Conservation (phyloP, 2,797 vertebrate genomes). For the Crenuchus spilurus region DNA sequence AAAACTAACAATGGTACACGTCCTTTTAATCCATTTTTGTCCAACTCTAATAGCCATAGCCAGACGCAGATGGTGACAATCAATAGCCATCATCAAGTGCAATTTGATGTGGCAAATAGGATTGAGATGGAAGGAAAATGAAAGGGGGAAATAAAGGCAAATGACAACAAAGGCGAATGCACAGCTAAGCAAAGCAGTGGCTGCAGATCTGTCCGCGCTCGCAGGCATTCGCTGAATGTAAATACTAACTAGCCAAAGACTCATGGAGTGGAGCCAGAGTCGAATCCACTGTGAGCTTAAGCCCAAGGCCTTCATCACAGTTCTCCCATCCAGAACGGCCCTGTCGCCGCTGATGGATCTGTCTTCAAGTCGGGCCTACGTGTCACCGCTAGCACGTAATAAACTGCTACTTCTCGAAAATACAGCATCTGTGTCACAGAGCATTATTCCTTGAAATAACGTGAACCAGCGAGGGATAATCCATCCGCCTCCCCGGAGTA, state of each 20-base stretch:
- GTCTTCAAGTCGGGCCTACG: slow-evolving; percentile 48
- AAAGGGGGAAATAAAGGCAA: slow-evolving; percentile 33
- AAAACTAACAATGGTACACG: background rate
- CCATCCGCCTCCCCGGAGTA: background rate
- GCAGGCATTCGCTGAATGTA: slow-evolving; percentile 7
- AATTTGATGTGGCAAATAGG: slow-evolving; percentile 38
- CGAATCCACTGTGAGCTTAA: slow-evolving; percentile 60
- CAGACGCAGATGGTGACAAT: background rate
- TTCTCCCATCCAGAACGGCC: slow-evolving; percentile 60
- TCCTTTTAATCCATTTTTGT: background rate
- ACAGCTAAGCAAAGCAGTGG: background rate
- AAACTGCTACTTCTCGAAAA: slow-evolving; percentile 47
- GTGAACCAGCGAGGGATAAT: slow-evolving; percentile 35
- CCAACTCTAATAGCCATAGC: background rate
- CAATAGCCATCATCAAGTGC: slow-evolving; percentile 25
- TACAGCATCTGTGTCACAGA: slow-evolving; percentile 40
- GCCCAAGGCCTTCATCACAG: slow-evolving; percentile 53
- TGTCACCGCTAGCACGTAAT: slow-evolving; percentile 52
- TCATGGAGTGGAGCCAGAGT: slow-evolving; percentile 52
- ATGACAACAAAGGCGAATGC: slow-evolving; percentile 12
- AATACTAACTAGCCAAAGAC: slow-evolving; percentile 8
- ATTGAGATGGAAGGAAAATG: slow-evolving; percentile 21
- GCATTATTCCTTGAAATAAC: slow-evolving; percentile 37
- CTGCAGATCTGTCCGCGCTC: background rate
- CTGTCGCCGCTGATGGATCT: slow-evolving; percentile 65